Evolutionary conservation across 2,797 vertebrate genomes (phyloP), one percentile per base, ranked within the genome.

Genomic region (Sebastes wilsoni): DNA sequence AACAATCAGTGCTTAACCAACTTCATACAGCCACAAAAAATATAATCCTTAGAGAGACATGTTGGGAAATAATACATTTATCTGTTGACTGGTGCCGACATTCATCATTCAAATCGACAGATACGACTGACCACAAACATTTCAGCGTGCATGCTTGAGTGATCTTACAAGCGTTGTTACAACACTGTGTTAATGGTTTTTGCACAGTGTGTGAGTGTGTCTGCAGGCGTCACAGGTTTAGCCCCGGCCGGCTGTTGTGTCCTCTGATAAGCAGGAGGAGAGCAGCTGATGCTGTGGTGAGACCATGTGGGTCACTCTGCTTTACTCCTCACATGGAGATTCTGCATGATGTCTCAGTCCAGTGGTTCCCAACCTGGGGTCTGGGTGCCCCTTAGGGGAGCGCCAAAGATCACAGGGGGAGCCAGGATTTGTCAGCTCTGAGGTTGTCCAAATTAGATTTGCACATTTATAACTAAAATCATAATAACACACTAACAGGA

Each of bases 231-330:
- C 61, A 46, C 64, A 49, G 55, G 70, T 66, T 69, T 2, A 25
- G 8, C n/a, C 18, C 13, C 34, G 13, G 70, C 34, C 64, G 23
- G 8, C 20, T 23, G 59, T 8, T 23, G 12, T 25, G 72, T 65
- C 71, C 28, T 65, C 52, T 68, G 82, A 62, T 55, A 30, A 71
- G 72, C 56, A 14, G 79, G 66, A 13, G 79, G 75, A 76, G 74
- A 84, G 72, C 88, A 91, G 91, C 82, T 91, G 61, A 54, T 54
- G 49, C 46, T 49, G 46, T 20, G 82, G 72, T 20, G 72, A 68
- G 68, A 36, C 36, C 76, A 27, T 56, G 42, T 55, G 87, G 66
- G 11, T 55, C 49, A 14, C 20, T 14, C 28, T 54, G 60, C 20
- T 56, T 12, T 16, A 34, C 23, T n/a, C 10, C 0, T 83, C 80